phyloP scores from a whole-genome alignment of 2,888 invertebrate species.

The Coelinius sp. region DNA sequence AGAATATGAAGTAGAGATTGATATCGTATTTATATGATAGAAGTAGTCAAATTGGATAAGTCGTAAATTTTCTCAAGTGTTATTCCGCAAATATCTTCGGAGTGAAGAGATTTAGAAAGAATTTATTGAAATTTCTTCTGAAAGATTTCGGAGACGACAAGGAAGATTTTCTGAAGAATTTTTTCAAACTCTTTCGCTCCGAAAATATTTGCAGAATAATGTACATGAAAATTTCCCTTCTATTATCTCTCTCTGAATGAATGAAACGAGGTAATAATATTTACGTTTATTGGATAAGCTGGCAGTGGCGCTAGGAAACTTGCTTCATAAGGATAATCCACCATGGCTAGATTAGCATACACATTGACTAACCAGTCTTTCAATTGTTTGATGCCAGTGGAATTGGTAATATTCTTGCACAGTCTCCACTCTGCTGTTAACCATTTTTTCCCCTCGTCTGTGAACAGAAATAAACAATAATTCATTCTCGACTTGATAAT shows the following conservation, averaged over 20 bases:
- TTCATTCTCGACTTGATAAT: background rate
- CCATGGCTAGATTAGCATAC: constrained; percentile 90
- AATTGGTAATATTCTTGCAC: constrained; percentile 79
- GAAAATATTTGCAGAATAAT: constrained; percentile 4
- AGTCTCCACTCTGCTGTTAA: constrained; percentile 82
- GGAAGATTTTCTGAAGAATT: background rate
- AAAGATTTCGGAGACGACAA: too few relatives aligned
- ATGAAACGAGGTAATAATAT: constrained; percentile 22
- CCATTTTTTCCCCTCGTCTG: constrained; percentile 79
- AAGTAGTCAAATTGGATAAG: too few relatives aligned
- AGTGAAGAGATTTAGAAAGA: too few relatives aligned
- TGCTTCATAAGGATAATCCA: constrained; percentile 93
- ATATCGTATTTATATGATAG: too few relatives aligned
- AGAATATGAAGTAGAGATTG: too few relatives aligned
- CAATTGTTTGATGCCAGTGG: constrained; percentile 74
- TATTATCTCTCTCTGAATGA: background rate
- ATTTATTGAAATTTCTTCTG: too few relatives aligned
- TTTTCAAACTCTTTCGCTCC: background rate
- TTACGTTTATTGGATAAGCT: constrained; percentile 83
- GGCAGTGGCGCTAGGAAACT: constrained; percentile 88
- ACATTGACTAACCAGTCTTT: constrained; percentile 81
- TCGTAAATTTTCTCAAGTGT: background rate
- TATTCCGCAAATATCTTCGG: too few relatives aligned
- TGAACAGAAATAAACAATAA: constrained; percentile 39
- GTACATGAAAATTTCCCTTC: background rate